Conservation (phyloP, 2,888 invertebrate species). For the Cantharis nigra region DNA sequence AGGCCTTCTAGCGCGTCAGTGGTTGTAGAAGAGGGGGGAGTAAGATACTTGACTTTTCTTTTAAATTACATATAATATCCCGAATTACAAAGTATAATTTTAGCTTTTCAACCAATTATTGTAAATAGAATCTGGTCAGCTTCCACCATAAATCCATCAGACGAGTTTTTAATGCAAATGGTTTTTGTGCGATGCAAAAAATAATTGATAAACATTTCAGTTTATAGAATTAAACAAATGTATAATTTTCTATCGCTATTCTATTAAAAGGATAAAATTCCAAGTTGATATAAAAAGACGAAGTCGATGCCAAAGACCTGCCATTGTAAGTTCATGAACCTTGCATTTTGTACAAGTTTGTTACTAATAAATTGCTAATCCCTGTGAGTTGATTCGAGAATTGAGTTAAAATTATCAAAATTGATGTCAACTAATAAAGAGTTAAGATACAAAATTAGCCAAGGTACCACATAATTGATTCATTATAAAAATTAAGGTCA, state of each 20-base stretch:
- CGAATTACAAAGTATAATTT: not conserved
- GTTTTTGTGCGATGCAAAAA: not conserved
- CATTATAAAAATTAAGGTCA: not conserved
- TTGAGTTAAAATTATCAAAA: not conserved
- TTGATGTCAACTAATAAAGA: not conserved
- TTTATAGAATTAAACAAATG: not conserved
- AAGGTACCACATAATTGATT: not conserved
- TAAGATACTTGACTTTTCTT: too few relatives aligned
- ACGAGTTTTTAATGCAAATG: not conserved
- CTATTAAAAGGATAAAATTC: not conserved
- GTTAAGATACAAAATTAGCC: not conserved
- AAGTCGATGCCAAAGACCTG: conserved; percentile 19
- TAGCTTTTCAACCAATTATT: not conserved
- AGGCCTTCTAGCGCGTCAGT: too few relatives aligned
- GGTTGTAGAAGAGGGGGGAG: too few relatives aligned
- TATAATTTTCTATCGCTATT: not conserved
- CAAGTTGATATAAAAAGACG: not conserved
- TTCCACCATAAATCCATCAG: not conserved
- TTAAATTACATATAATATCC: too few relatives aligned
- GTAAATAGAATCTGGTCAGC: too few relatives aligned
- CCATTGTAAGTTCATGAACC: conserved; percentile 20
- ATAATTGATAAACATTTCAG: not conserved
- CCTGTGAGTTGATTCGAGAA: not conserved
- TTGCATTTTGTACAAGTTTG: conserved; percentile 9
- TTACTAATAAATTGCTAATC: not conserved